A percentile compares a stretch with the other conserved stretches of the same genome.
These are phyloP conservation scores for Cyphomyrmex costatus DNA, from an alignment of 1,140 invertebrate species.

Conservation along the genomic window DNA sequence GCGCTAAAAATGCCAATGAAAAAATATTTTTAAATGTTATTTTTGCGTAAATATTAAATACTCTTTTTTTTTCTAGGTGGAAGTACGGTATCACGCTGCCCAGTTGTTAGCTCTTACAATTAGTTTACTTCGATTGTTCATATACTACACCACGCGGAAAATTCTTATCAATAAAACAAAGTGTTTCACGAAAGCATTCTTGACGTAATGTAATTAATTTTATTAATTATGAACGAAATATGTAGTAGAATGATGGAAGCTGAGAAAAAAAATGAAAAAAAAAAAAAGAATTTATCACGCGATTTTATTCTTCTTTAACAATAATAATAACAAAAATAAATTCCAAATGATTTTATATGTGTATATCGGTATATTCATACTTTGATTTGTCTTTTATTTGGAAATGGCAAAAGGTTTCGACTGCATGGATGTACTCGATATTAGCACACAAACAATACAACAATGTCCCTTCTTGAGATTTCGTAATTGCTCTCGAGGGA, in stretches of 20 bases:
- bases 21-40: neutral
- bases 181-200: slow-evolving; percentile 81
- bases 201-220: slow-evolving; percentile 82
- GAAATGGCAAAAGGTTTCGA: slow-evolving; percentile 80
- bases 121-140: slow-evolving; percentile 86
- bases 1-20: neutral
- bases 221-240: slow-evolving; percentile 71
- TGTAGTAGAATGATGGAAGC: slow-evolving; percentile 52
- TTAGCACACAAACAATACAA: slow-evolving; percentile 85
- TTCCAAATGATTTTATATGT: slow-evolving; percentile 83
- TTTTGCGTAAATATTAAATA: neutral
- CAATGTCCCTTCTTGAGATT: slow-evolving; percentile 84
- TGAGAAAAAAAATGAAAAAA: slow-evolving; percentile 61
- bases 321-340: slow-evolving; percentile 67
- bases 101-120: slow-evolving; percentile 83
- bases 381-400: slow-evolving; percentile 71
- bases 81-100: slow-evolving; percentile 84
- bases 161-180: slow-evolving; percentile 83
- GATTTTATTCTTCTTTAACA: slow-evolving; percentile 67
- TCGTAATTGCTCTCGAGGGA: slow-evolving; percentile 81
- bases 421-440: slow-evolving; percentile 86
- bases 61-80: slow-evolving; percentile 80
- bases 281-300: slow-evolving; percentile 60
- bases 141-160: slow-evolving; percentile 82
- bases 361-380: slow-evolving; percentile 84